A percentile compares a stretch with the other conserved stretches of the same genome.
Conservation (phyloP, 2,888 invertebrate genomes). For the Phengaris alcon region DNA sequence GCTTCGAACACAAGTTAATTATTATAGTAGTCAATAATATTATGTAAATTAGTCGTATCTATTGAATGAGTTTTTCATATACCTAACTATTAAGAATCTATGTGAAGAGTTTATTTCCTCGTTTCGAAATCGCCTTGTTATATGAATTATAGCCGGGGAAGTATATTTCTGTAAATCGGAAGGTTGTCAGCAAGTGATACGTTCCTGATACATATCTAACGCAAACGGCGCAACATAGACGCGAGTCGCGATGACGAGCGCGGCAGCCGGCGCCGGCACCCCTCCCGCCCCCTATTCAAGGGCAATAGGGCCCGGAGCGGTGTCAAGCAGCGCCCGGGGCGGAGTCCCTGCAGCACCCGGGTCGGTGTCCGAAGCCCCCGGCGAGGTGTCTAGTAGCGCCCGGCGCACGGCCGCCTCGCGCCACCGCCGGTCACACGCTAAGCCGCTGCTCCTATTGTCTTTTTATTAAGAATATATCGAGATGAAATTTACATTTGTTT, state of each 20-base stretch:
- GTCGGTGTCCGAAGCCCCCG: conserved; percentile 25
- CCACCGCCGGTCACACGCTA: conserved; percentile 37
- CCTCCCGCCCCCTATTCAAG: conserved; percentile 2
- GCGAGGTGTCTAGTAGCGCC: conserved; percentile 29
- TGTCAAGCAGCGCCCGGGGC: conserved; percentile 23
- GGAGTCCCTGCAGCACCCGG: conserved; percentile 27
- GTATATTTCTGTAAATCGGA: conserved; percentile 36
- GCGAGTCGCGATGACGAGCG: conserved; percentile 31
- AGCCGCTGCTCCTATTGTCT: conserved; percentile 49
- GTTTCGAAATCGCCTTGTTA: conserved; percentile 36
- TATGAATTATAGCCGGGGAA: conserved; percentile 30
- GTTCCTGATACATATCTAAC: conserved; percentile 40
- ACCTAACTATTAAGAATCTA: conserved; percentile 33
- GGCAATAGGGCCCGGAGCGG: conserved; percentile 21
- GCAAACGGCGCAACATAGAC: conserved; percentile 36
- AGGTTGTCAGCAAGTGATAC: conserved; percentile 34
- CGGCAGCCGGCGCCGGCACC: conserved; percentile 24
- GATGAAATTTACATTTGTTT: conserved; percentile 46
- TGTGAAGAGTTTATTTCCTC: conserved; percentile 30
- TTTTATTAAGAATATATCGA: conserved; percentile 59
- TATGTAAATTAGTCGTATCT: conserved; percentile 13
- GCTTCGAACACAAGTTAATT: conserved; percentile 43
- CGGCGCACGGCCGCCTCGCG: conserved; percentile 27
- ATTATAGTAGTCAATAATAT: conserved; percentile 32
- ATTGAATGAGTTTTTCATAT: conserved; percentile 24